These are phyloP conservation scores for Plebejus anna DNA, from an alignment of 2,888 invertebrate species.

Conservation along the genomic window DNA sequence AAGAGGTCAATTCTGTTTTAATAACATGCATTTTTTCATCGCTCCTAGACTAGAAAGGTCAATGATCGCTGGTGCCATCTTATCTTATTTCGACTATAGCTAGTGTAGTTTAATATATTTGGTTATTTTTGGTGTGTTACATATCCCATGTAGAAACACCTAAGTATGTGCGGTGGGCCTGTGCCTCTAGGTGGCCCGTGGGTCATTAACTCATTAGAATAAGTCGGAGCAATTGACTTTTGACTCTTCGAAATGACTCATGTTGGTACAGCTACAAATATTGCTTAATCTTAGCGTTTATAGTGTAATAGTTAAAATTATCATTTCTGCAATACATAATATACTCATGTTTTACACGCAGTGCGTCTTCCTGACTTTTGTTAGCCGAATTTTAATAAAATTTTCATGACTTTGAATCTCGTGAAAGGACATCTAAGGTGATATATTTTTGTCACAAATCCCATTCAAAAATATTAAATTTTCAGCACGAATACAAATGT, in stretches of 20 bases:
- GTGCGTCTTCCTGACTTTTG: neutral
- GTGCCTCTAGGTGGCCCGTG: neutral
- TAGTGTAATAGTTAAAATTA: neutral
- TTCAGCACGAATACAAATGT: too few relatives aligned
- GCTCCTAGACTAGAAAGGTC: too few relatives aligned
- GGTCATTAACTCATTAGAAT: conserved; percentile 19
- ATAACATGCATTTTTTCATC: too few relatives aligned
- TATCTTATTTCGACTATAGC: too few relatives aligned
- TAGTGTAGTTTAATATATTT: neutral
- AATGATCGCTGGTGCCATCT: too few relatives aligned
- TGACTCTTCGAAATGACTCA: neutral
- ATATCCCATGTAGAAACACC: neutral
- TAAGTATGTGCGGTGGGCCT: neutral
- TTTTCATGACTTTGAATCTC: too few relatives aligned
- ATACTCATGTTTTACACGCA: neutral
- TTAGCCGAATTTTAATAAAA: too few relatives aligned
- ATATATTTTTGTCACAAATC: too few relatives aligned
- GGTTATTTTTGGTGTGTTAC: neutral
- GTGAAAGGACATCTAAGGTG: too few relatives aligned
- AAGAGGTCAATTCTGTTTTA: too few relatives aligned
- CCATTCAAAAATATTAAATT: too few relatives aligned
- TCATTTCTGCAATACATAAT: neutral
- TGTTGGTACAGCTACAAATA: neutral
- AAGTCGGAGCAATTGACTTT: conserved; percentile 10
- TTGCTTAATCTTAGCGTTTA: neutral